These are phyloP conservation scores for Cepphus grylle DNA, from an alignment of 2,113 vertebrate species.

Conservation along the genomic window DNA sequence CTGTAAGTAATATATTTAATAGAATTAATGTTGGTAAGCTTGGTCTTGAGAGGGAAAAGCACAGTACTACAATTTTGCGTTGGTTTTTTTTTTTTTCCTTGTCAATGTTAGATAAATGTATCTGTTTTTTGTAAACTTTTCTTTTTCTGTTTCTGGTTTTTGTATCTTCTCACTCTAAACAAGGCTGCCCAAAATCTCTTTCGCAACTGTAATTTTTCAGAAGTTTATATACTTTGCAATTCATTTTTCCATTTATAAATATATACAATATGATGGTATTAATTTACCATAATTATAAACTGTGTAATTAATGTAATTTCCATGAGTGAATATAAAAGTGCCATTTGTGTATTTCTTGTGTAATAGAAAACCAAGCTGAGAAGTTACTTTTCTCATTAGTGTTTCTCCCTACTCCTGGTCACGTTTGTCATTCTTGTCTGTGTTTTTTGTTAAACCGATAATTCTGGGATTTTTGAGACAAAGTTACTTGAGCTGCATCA, in stretches of 20 bases:
- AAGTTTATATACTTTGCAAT: not conserved
- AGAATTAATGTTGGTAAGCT: not conserved
- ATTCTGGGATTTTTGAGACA: not conserved
- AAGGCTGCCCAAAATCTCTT: not conserved
- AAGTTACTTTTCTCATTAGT: not conserved
- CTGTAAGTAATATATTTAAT: not conserved
- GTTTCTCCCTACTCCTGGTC: not conserved
- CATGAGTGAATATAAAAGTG: not conserved
- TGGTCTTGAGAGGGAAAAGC: not conserved
- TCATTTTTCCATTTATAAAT: not conserved
- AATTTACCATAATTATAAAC: not conserved
- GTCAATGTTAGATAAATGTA: not conserved
- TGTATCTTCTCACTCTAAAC: not conserved
- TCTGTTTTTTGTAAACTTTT: not conserved
- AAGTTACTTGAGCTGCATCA: not conserved
- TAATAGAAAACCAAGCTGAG: not conserved
- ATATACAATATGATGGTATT: not conserved
- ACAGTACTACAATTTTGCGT: not conserved
- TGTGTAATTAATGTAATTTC: not conserved
- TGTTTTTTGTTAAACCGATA: not conserved
- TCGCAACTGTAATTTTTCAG: not conserved
- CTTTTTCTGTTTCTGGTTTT: not conserved
- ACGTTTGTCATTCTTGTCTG: not conserved
- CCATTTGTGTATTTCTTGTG: not conserved
- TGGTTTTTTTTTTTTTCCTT: not conserved